A percentile compares a stretch with the other conserved stretches of the same genome.
Conservation (phyloP, 2,888 invertebrate genomes). For the Hyppa rectilinea region DNA sequence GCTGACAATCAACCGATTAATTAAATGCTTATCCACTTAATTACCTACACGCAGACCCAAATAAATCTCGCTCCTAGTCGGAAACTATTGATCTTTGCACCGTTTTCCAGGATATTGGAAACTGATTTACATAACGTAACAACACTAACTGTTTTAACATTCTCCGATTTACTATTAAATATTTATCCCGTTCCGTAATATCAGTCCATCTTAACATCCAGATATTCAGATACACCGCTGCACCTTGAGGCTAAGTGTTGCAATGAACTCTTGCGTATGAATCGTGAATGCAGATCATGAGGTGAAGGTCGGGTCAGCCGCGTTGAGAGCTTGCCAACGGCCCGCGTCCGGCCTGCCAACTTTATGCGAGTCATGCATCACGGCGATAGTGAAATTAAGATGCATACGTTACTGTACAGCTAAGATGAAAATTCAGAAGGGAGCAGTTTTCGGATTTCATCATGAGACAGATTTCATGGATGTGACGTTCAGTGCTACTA, state of each 20-base stretch:
- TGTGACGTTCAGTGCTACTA: not conserved
- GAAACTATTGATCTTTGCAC: conserved; percentile 4
- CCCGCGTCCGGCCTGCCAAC: conserved; percentile 53
- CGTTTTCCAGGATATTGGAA: not conserved
- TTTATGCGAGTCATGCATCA: conserved; percentile 18
- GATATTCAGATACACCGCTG: not conserved
- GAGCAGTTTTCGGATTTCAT: not conserved
- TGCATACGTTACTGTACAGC: conserved; percentile 1
- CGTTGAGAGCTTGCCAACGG: conserved; percentile 57
- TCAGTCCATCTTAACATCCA: not conserved
- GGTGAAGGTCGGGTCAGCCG: conserved; percentile 65
- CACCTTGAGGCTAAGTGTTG: conserved; percentile 34
- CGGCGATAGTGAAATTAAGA: conserved; percentile 45
- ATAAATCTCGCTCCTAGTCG: conserved; percentile 38
- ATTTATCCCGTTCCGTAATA: not conserved
- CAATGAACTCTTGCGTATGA: conserved; percentile 51
- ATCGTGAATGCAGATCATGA: conserved; percentile 49
- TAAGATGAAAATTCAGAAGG: not conserved
- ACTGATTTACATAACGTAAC: conserved; percentile 27
- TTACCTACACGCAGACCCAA: conserved; percentile 28
- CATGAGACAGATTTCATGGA: not conserved
- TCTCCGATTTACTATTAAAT: not conserved
- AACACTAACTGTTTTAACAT: not conserved
- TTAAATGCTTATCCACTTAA: conserved; percentile 46
- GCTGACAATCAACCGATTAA: conserved; percentile 50